A percentile compares a stretch with the other conserved stretches of the same genome.
phyloP scores from a whole-genome alignment of 2,113 vertebrate species.

The Pelvicachromis taeniatus region DNA sequence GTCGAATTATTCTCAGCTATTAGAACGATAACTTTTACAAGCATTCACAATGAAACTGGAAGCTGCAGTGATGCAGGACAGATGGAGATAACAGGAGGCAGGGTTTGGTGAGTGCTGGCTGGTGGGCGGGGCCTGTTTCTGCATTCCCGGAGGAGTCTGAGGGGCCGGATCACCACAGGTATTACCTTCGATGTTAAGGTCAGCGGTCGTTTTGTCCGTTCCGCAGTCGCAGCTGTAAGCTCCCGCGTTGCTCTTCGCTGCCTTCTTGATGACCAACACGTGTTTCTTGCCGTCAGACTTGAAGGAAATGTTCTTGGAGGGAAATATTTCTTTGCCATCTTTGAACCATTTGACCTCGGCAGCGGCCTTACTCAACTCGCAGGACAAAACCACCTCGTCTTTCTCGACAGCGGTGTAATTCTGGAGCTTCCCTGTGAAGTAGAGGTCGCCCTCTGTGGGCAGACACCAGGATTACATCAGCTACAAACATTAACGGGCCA shows the following conservation, averaged over 20 bases:
- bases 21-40: neutral
- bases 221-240: conserved; percentile 91
- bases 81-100: neutral
- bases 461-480: neutral
- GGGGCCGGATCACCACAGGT: neutral
- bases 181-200: conserved; percentile 92
- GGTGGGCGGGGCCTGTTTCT: neutral
- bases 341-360: conserved; percentile 93
- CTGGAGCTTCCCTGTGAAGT: conserved; percentile 92
- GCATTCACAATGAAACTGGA: neutral
- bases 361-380: conserved; percentile 89
- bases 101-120: neutral
- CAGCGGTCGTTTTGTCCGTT: conserved; percentile 89
- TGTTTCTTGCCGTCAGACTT: conserved; percentile 88
- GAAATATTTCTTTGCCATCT: conserved; percentile 85
- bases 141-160: neutral
- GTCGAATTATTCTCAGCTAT: conserved; percentile 5
- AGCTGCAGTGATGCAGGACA: neutral
- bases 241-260: conserved; percentile 81
- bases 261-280: conserved; percentile 84
- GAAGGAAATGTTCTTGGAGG: conserved; percentile 86
- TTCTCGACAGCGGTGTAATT: conserved; percentile 95
- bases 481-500: neutral
- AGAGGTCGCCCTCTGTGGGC: conserved; percentile 90
- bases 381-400: conserved; percentile 88